Evolutionary conservation across 2,888 invertebrate genomes (phyloP).

Genomic region (Drosophila nr. medialis): DNA sequence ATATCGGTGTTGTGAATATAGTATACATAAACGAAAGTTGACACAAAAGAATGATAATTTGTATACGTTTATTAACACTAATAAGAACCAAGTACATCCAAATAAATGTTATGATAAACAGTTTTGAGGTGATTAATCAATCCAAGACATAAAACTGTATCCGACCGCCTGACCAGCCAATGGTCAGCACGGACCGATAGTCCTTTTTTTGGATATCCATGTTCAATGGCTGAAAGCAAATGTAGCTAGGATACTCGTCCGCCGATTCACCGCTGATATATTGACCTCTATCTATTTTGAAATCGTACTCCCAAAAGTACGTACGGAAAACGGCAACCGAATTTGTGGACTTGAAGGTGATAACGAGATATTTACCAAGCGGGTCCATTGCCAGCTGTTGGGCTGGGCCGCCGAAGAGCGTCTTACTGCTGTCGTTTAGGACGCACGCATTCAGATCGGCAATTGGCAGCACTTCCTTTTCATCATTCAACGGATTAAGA

Average conservation of each 20-base stretch:
- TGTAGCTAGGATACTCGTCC: constrained; percentile 90
- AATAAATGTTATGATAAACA: constrained; percentile 5
- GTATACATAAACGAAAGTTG: not conserved
- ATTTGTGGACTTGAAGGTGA: constrained; percentile 91
- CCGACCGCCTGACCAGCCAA: constrained; percentile 94
- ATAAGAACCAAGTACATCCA: constrained; percentile 49
- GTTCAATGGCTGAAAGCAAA: constrained; percentile 89
- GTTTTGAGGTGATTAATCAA: not conserved
- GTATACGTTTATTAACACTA: constrained; percentile 50
- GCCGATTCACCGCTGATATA: constrained; percentile 86
- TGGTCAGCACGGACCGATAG: constrained; percentile 88
- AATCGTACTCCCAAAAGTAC: constrained; percentile 86
- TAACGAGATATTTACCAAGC: constrained; percentile 91
- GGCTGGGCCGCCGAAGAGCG: constrained; percentile 91
- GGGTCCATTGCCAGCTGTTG: constrained; percentile 93
- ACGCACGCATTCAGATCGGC: constrained; percentile 89
- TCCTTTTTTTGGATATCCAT: constrained; percentile 85
- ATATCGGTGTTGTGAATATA: not conserved
- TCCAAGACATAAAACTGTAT: constrained; percentile 88
- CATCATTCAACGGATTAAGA: constrained; percentile 80
- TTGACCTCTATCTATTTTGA: constrained; percentile 90
- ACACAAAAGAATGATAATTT: constrained; percentile 23
- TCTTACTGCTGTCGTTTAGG: constrained; percentile 84
- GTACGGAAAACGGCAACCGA: constrained; percentile 92
- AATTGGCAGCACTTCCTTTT: constrained; percentile 89